Conservation (phyloP, 2,113 vertebrate species). For the Tragelaphus imberbis region DNA sequence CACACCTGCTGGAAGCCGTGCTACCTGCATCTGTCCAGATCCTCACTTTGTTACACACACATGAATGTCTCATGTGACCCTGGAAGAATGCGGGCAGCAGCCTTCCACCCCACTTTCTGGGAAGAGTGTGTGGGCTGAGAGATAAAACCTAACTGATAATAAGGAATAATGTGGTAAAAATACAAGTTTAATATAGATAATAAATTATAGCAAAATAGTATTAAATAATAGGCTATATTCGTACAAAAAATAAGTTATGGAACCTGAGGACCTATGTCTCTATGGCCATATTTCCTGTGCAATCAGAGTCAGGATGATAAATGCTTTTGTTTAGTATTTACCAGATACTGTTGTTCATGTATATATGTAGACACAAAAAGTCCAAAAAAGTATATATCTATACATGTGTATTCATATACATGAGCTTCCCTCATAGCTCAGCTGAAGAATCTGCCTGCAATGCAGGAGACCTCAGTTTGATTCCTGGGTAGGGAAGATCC, state of each 20-base stretch:
- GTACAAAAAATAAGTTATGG: not conserved
- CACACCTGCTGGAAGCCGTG: accelerated
- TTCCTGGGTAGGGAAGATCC: not conserved
- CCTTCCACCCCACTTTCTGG: not conserved
- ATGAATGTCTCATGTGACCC: not conserved
- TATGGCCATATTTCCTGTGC: not conserved
- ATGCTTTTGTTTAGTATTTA: not conserved
- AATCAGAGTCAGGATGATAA: not conserved
- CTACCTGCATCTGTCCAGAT: not conserved
- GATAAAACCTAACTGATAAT: not conserved
- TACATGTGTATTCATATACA: not conserved
- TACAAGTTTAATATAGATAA: not conserved
- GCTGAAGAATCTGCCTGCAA: not conserved
- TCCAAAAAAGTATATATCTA: not conserved
- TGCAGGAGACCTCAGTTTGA: not conserved
- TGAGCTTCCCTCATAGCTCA: not conserved
- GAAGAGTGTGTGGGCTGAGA: not conserved
- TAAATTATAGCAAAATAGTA: not conserved
- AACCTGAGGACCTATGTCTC: not conserved
- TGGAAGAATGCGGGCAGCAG: not conserved
- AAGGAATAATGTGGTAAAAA: not conserved
- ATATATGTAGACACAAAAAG: not conserved
- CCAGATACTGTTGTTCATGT: not conserved
- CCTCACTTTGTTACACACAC: too few species aligned
- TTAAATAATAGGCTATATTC: not conserved